Evolutionary conservation across 1,140 invertebrate species (phyloP), one percentile per base, ranked within the genome.

Genomic region (Trachelipus rathkii): DNA sequence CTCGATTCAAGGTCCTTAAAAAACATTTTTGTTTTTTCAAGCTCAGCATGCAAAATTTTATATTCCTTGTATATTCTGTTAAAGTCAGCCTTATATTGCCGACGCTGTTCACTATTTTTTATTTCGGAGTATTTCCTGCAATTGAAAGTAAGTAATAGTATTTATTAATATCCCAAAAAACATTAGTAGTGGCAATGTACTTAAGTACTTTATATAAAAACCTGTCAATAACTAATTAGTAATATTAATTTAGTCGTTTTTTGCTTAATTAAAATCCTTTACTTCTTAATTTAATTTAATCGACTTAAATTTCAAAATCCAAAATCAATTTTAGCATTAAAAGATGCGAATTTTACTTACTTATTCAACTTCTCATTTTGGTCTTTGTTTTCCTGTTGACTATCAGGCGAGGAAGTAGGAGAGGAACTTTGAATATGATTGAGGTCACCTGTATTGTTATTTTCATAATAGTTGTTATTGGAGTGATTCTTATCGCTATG

Each of bases 1-100:
- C 19, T 60, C 50, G 50, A 60, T 60, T 60, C 50, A 8, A 60
- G 50, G 1, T 60, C 50, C 19, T 60, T 60, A 60, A 60, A 60
- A 60, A 60, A 60, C 8, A 60, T 15, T 60, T 60, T 60, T 60
- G 50, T 60, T 19, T 60, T 60, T 60, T 60, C 50, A 13, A 60
- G 50, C 1, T 60, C 50, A 8, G 50, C 50, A 19, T 60, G 50
- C 11, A 60, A 19, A 60, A 60, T 19, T 60, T 60, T 19, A 19
- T 60, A 60, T 60, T 60, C 50, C 50, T 60, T 60, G 19, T 60
- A 60, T 60, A 60, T 60, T 60, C 50, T 60, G 19, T 60, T 60
- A 60, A 60, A 60, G 19, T 60, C 50, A 8, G 50, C 1, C 8
- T 60, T 60, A 60, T 60, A 60, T 19, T 60, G 50, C 1, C 50